Conservation (phyloP, 2,888 invertebrate genomes). For the Julus scandinavius region DNA sequence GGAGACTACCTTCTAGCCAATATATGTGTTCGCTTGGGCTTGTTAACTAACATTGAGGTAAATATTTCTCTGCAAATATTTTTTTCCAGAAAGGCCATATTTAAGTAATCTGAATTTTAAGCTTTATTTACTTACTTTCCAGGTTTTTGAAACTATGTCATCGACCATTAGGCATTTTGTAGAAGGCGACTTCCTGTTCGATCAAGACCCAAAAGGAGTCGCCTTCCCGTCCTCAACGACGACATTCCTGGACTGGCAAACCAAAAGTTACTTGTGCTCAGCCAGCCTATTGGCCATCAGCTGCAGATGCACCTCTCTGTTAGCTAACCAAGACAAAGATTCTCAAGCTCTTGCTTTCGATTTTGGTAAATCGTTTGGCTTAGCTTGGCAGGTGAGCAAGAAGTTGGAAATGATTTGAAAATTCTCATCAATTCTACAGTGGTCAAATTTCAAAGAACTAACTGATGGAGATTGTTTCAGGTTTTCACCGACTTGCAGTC, state of each 20-base stretch:
- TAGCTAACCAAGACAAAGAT: conserved; percentile 82
- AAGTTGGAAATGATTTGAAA: background rate
- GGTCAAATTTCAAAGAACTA: no score
- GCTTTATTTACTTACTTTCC: background rate
- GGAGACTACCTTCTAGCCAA: conserved; percentile 91
- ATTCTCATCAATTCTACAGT: background rate
- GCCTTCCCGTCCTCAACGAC: conserved; percentile 76
- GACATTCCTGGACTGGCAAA: conserved; percentile 65
- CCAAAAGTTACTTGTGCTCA: conserved; percentile 75
- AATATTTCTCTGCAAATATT: background rate
- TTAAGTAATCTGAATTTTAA: no score
- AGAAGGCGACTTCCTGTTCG: conserved; percentile 89
- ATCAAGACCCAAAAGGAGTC: conserved; percentile 85
- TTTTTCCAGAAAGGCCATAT: background rate
- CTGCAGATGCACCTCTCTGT: conserved; percentile 84
- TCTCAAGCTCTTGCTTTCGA: conserved; percentile 84
- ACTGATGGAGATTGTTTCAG: conserved; percentile 59
- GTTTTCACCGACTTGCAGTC: conserved; percentile 65
- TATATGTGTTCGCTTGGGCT: conserved; percentile 82
- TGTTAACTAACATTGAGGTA: conserved; percentile 64
- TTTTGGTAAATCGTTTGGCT: conserved; percentile 89
- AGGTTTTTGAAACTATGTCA: conserved; percentile 4
- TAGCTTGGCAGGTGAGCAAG: conserved; percentile 83
- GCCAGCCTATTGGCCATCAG: conserved; percentile 83
- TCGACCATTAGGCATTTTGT: conserved; percentile 84